phyloP scores from a whole-genome alignment of 2,113 vertebrate genomes.

The Eidolon helvum region DNA sequence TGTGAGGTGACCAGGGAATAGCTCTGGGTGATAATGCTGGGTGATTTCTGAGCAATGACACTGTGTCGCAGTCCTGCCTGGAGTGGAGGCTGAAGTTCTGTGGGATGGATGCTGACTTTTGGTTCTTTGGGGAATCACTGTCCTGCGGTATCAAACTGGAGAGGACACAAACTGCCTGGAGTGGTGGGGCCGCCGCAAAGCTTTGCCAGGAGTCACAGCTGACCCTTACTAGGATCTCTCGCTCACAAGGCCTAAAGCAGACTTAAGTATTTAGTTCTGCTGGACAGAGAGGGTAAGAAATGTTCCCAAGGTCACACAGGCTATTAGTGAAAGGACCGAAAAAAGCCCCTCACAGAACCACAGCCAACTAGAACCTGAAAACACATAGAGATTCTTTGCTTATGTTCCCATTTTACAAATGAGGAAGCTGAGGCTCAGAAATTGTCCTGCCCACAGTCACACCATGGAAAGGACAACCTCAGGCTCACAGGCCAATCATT shows the following conservation, averaged over 20 bases:
- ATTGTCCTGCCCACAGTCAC: not conserved
- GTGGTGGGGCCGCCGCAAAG: not conserved
- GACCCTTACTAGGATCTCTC: not conserved
- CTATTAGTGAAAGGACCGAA: too few species aligned
- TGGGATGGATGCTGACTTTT: too few species aligned
- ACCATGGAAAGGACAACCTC: not conserved
- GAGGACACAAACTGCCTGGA: not conserved
- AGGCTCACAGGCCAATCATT: not conserved
- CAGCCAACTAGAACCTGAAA: not conserved
- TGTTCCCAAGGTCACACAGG: not conserved
- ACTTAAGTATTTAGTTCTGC: not conserved
- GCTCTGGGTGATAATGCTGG: not conserved
- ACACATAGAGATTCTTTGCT: not conserved
- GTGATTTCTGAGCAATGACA: not conserved
- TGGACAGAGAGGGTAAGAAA: not conserved
- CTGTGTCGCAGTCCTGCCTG: rapidly evolving
- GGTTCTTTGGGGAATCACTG: not conserved
- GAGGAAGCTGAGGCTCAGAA: not conserved
- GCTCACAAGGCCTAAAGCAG: not conserved
- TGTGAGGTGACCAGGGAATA: not conserved
- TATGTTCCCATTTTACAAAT: not conserved
- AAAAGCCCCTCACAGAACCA: not conserved
- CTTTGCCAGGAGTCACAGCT: not conserved
- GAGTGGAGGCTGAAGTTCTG: not conserved
- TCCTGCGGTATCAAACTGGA: not conserved